These are phyloP conservation scores for Ceryle rudis DNA, from an alignment of 2,797 vertebrate genomes.

Conservation along the genomic window DNA sequence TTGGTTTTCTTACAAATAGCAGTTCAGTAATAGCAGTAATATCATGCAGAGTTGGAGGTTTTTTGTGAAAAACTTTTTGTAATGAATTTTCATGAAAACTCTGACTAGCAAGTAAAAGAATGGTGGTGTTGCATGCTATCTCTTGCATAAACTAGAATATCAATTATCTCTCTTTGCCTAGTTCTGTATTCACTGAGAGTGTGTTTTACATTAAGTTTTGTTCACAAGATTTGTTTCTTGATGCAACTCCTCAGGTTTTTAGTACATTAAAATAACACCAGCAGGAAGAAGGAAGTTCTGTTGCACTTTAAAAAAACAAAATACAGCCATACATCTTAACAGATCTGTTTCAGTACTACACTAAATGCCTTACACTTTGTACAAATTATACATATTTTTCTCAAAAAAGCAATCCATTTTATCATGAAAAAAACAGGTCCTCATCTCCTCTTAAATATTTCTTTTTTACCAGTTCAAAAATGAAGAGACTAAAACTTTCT, in stretches of 20 bases:
- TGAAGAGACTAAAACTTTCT: background rate
- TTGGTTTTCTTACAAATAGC: background rate
- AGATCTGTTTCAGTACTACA: background rate
- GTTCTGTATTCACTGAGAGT: background rate
- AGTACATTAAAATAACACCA: background rate
- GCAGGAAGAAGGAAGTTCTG: background rate
- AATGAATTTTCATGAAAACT: slow-evolving; percentile 24
- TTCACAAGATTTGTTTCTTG: background rate
- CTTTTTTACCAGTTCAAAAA: background rate
- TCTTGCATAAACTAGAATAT: slow-evolving; percentile 1
- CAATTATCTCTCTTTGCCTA: background rate
- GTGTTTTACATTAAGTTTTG: background rate
- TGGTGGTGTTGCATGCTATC: background rate
- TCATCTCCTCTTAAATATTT: background rate
- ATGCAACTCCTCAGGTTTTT: background rate
- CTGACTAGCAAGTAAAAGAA: background rate
- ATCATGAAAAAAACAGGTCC: background rate
- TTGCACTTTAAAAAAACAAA: background rate
- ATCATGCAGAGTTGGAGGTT: background rate
- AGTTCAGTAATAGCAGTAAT: background rate
- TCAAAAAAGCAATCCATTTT: background rate
- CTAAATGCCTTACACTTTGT: background rate
- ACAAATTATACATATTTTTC: background rate
- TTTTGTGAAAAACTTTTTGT: background rate
- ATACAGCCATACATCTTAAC: background rate